Base-by-base conservation (phyloP, 2,113 vertebrate species). In the Esox niger region DNA sequence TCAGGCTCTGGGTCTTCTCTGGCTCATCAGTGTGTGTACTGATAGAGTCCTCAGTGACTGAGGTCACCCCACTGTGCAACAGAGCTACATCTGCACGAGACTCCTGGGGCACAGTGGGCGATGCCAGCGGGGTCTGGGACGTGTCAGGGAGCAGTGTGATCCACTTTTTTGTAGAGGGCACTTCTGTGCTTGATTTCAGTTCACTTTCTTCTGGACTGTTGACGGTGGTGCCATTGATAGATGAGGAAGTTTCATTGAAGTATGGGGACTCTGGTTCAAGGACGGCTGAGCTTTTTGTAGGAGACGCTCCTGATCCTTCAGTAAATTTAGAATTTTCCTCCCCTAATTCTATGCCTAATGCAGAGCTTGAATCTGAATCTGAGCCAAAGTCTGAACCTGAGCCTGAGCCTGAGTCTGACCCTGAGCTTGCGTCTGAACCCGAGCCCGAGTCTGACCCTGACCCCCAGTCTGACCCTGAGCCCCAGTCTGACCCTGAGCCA, bases 11-110 rank as follows among this genome's bases (percentile, higher is more conserved):
- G 6, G 25, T 58, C 4, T 81, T 73, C 52, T 81, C 71, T 46
- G 70, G 25, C 23, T 57, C 60, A 49, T 35, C 56, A 26, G 59
- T 72, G n/a, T 62, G 23, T 6, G 54, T n/a, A n/a, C 17, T 20
- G 64, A 31, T 64, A 5, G 57, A 32, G 21, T 73, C 78, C 49
- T 81, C 71, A 0, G 73, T 26, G 31, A 61, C 68, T 2, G 81
- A 47, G n/a, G 64, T 43, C 25, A 82, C 73, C 0, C 76, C 74
- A 26, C 86, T 89, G 77, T 79, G 82, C 11, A 90, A 86, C 55
- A 73, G 33, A 46, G 88, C 84, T n/a, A 83, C 77, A 38, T 89
- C 84, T 15, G 84, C 77, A 21, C 69, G 79, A 38, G 86, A 82
- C 61, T 90, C 88, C 74, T 84, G 85, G 0, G 61, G 73, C 0